Evolutionary conservation across 2,113 vertebrate genomes (phyloP), one percentile per base, ranked within the genome.

Genomic region (Otus sunia): DNA sequence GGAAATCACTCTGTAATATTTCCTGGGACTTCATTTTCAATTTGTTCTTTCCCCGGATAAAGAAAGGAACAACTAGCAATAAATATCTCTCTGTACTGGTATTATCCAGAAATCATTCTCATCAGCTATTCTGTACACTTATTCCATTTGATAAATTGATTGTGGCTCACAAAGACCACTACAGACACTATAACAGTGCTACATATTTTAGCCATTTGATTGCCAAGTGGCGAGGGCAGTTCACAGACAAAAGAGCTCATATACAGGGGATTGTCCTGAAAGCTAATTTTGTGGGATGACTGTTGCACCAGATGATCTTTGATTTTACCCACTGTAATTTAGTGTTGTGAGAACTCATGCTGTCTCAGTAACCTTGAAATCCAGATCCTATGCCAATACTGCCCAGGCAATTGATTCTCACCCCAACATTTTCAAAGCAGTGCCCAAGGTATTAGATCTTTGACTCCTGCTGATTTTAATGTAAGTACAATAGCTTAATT

Each of bases 311-410:
- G 49, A 5, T 78, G 83, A 79, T 73, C 53, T 85, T 29, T 78
- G 88, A 91, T 93, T 96, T 78, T 78, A 41, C 55, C 58, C 55
- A 30, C 74, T 90, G 55, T 86, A 73, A 78, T 86, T 96, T 78
- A 82, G 66, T 86, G 55, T 84, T 92, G n/a, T 5, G 13, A 69
- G 90, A 66, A 43, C 36, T 59, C 43, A 32, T 64, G 50, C 78
- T 95, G 92, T 82, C 50, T 60, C 76, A 93, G n/a, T 41, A 91
- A 93, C 47, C 77, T 86, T 88, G 66, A 96, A 97, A 94, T 87
- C 22, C 79, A 58, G 52, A 39, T 75, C 68, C 52, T 43, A 81
- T 77, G 50, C 86, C 79, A 85, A 29, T 69, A 83, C 83, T 82
- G 69, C 60, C 59, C n/a, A 49, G 74, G 82, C 68, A 86, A 9